A percentile compares a stretch with the other conserved stretches of the same genome.
Conservation (phyloP, 2,888 invertebrate species). For the Metalampra italica region DNA sequence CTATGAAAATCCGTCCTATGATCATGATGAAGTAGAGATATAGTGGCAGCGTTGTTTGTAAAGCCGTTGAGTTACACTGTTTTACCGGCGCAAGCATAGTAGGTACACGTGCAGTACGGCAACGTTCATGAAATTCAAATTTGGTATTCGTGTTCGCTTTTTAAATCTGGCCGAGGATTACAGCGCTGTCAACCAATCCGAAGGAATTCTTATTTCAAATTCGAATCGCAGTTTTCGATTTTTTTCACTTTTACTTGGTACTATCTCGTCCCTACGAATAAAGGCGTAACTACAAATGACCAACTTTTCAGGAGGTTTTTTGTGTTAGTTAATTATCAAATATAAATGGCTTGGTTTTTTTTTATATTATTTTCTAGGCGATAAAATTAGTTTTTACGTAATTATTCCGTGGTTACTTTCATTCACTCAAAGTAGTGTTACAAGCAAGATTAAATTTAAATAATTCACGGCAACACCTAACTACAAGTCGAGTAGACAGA, state of each 20-base stretch:
- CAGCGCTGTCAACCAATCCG: constrained; percentile 13
- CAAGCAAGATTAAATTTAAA: constrained; percentile 5
- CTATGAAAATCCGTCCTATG: too few relatives aligned
- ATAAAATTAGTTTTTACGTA: too few relatives aligned
- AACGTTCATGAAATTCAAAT: constrained; percentile 24
- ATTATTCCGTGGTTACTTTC: too few relatives aligned
- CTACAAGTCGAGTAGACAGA: constrained; percentile 9
- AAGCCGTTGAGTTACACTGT: not conserved
- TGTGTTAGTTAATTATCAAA: too few relatives aligned
- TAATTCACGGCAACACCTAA: constrained; percentile 6
- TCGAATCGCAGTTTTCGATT: constrained; percentile 9
- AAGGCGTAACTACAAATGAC: too few relatives aligned
- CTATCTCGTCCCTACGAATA: too few relatives aligned
- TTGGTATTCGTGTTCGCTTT: constrained; percentile 17
- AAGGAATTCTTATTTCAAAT: constrained; percentile 13
- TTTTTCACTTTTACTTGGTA: too few relatives aligned
- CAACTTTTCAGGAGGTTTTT: too few relatives aligned
- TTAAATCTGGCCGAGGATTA: constrained; percentile 17
- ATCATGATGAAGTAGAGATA: too few relatives aligned
- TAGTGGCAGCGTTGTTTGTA: too few relatives aligned
- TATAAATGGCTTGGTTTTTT: not conserved
- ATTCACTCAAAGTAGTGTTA: not conserved
- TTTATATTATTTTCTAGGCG: not conserved
- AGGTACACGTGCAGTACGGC: not conserved
- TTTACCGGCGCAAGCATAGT: not conserved